phyloP scores from a whole-genome alignment of 2,113 vertebrate species.

The Elaphurus davidianus region DNA sequence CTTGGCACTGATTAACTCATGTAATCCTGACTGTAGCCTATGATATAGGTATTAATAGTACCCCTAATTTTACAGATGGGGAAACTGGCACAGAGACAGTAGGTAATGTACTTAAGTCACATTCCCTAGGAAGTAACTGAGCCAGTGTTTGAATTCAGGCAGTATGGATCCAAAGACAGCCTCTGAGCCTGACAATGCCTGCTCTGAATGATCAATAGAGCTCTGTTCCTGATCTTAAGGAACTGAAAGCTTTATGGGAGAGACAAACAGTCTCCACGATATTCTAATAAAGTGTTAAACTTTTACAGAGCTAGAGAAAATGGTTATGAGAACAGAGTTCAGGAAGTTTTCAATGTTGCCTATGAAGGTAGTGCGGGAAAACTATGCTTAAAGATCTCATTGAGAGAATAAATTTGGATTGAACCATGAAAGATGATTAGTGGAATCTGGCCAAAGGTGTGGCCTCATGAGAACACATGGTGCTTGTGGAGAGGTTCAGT shows the following conservation, averaged over 20 bases:
- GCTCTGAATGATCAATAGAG: not conserved
- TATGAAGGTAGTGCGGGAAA: not conserved
- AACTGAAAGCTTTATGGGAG: not conserved
- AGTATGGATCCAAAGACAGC: not conserved
- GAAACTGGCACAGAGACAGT: not conserved
- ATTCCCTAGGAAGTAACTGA: not conserved
- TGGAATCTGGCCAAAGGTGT: not conserved
- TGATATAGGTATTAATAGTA: not conserved
- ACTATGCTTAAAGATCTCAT: not conserved
- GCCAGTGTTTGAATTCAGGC: not conserved
- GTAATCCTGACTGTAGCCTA: not conserved
- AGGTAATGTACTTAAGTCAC: not conserved
- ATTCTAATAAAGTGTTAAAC: not conserved
- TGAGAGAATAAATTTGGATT: not conserved
- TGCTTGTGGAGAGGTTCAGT: fast-evolving
- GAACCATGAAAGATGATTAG: not conserved
- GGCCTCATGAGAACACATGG: not conserved
- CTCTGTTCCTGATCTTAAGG: not conserved
- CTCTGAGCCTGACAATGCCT: not conserved
- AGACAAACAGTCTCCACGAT: not conserved
- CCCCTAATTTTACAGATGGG: not conserved
- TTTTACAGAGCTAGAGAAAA: not conserved
- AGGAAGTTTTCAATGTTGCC: not conserved
- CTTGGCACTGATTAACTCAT: not conserved
- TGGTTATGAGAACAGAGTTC: not conserved